Evolutionary conservation across 2,797 vertebrate species (phyloP).

Genomic region (Ciconia nigra): DNA sequence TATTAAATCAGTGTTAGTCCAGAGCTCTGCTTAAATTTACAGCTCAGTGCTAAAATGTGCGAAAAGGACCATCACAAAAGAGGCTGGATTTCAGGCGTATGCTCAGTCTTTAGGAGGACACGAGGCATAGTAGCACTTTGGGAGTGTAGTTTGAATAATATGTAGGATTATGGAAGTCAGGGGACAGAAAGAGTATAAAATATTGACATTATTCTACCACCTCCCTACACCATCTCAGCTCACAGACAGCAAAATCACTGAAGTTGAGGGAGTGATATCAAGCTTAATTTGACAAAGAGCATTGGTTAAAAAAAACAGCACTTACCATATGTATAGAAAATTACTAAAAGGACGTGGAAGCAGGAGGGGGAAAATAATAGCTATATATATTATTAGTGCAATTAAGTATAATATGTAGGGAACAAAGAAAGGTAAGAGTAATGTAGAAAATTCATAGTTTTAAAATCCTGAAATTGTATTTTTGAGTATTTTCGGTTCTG

Average conservation of each 20-base stretch:
- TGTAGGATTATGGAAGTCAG: background rate
- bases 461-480: background rate
- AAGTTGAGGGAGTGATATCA: background rate
- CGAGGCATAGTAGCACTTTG: background rate
- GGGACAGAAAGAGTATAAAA: background rate
- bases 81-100: rapidly evolving
- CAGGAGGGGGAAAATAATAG: background rate
- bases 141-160: background rate
- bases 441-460: background rate
- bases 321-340: background rate
- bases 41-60: background rate
- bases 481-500: background rate
- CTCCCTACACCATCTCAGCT: background rate
- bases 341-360: background rate
- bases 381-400: background rate
- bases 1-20: background rate
- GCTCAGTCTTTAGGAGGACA: background rate
- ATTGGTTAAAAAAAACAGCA: background rate
- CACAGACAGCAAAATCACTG: background rate
- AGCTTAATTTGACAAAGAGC: background rate
- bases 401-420: background rate
- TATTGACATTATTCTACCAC: background rate
- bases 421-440: background rate
- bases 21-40: background rate
- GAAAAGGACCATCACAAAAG: background rate